Base-by-base conservation (phyloP, 2,888 invertebrate species). In the Salpingus planirostris region DNA sequence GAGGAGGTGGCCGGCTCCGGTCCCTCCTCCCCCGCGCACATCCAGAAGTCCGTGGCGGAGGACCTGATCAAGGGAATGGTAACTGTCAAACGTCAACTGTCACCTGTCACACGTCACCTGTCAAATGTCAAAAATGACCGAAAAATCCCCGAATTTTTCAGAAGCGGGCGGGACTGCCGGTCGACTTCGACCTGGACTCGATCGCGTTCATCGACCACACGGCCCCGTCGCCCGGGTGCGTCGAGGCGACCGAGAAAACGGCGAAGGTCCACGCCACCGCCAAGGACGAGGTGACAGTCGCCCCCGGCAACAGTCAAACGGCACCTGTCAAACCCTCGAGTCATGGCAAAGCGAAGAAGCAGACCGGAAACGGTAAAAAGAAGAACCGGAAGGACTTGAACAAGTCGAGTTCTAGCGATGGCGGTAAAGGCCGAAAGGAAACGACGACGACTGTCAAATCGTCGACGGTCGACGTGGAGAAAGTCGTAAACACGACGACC, bases 171-270 rank as follows among this genome's bases (percentile, higher is more conserved):
- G 7, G 15, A 18, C 14, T 4, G 4, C 7, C 6, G 12, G 11
- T 27, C 22, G 27, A 26, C 11, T 10, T 25, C 35, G 55, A 55
- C 39, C 50, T 63, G 34, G 62, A 63, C 39, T 59, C 60, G 36
- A 56, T 76, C 73, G 62, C 78, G 76, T 61, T 73, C 76, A 62
- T 79, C 73, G 59, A 82, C 78, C 64, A 79, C 74, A 55, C 78
- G 75, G 37, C 69, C 76, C 55, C 68, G 72, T 54, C 74, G 67
- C 46, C 70, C 65, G 60, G 70, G 67, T 52, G 68, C 71, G 68
- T 66, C 25, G 52, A 46, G 39, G 37, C 6, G 38, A 37, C n/a
- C n/a, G n/a, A n/a, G n/a, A n/a, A n/a, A n/a, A n/a, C n/a, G n/a
- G n/a, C n/a, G n/a, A n/a, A n/a, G n/a, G n/a, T n/a, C 15, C 33